phyloP scores from a whole-genome alignment of 2,888 invertebrate species.

The Habroteleia sp. region DNA sequence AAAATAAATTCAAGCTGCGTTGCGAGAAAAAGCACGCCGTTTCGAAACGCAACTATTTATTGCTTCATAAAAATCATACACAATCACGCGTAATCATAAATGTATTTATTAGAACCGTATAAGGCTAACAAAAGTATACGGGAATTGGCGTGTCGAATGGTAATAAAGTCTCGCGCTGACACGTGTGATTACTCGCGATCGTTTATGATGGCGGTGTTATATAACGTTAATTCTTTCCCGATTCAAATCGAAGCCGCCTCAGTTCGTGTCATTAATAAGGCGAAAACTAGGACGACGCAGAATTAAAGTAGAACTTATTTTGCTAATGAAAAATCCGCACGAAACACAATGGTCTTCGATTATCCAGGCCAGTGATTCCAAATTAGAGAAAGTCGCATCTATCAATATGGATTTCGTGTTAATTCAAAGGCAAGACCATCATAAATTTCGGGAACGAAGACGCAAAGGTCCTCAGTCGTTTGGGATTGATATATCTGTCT shows the following conservation, averaged over 20 bases:
- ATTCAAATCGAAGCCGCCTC: neutral
- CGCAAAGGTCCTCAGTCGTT: constrained; percentile 9
- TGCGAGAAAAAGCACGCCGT: constrained; percentile 1
- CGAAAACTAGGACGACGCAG: neutral
- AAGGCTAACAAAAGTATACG: constrained; percentile 29
- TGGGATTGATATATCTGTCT: constrained; percentile 5
- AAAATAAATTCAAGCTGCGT: neutral
- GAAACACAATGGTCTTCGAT: neutral
- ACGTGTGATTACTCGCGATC: constrained; percentile 8
- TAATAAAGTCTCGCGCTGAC: constrained; percentile 23
- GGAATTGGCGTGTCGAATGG: constrained; percentile 28
- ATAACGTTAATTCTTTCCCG: constrained; percentile 6
- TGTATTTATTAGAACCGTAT: constrained; percentile 45
- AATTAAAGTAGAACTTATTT: constrained; percentile 1
- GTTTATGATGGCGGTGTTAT: constrained; percentile 26
- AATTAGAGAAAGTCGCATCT: constrained; percentile 43
- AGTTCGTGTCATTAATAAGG: constrained; percentile 18
- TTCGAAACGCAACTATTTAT: constrained; percentile 11
- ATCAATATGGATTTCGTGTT: constrained; percentile 29
- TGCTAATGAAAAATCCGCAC: neutral
- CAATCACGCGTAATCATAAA: constrained; percentile 25
- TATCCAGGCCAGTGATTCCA: constrained; percentile 9
- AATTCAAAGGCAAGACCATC: constrained; percentile 3
- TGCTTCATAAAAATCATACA: constrained; percentile 20
- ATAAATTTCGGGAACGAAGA: constrained; percentile 17